A percentile compares a stretch with the other conserved stretches of the same genome.
phyloP scores from a whole-genome alignment of 1,140 invertebrate species.

The Nasonia longicornis region DNA sequence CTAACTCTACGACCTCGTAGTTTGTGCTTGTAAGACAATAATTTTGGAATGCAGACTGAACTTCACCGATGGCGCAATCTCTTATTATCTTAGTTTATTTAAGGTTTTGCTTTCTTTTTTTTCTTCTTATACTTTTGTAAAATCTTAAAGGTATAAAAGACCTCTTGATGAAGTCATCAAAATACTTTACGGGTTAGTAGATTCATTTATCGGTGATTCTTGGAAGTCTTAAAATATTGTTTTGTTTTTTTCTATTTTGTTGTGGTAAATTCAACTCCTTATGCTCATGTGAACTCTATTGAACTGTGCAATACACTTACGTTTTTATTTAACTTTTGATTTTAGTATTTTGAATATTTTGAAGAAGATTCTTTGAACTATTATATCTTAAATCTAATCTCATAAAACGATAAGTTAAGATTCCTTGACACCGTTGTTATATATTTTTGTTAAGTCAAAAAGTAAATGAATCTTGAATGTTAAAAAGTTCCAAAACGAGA shows the following conservation, averaged over 20 bases:
- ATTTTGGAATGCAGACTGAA: conserved; percentile 44
- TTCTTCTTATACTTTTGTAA: conserved; percentile 4
- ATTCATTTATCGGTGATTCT: conserved; percentile 3
- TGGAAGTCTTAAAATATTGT: conserved; percentile 33
- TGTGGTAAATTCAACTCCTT: background rate
- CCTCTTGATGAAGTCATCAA: conserved; percentile 25
- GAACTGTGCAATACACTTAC: background rate
- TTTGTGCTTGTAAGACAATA: conserved; percentile 31
- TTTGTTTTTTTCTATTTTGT: background rate
- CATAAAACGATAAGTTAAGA: background rate
- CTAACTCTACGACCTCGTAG: conserved; percentile 48
- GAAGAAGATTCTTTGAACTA: background rate
- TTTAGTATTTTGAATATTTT: background rate
- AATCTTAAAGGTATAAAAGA: conserved; percentile 29
- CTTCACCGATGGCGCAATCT: conserved; percentile 20
- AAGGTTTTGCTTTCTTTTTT: background rate
- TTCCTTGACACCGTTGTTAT: conserved; percentile 7
- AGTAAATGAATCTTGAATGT: background rate
- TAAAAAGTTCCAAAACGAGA: conserved; percentile 3
- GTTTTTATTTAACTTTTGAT: too few species aligned
- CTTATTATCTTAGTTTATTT: conserved; percentile 35
- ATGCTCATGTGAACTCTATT: background rate
- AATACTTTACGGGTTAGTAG: conserved; percentile 33
- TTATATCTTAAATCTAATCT: background rate
- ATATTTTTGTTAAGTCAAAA: conserved; percentile 6